Base-by-base conservation (phyloP, 2,888 invertebrate species). In the Xestoiulus laeticollis region DNA sequence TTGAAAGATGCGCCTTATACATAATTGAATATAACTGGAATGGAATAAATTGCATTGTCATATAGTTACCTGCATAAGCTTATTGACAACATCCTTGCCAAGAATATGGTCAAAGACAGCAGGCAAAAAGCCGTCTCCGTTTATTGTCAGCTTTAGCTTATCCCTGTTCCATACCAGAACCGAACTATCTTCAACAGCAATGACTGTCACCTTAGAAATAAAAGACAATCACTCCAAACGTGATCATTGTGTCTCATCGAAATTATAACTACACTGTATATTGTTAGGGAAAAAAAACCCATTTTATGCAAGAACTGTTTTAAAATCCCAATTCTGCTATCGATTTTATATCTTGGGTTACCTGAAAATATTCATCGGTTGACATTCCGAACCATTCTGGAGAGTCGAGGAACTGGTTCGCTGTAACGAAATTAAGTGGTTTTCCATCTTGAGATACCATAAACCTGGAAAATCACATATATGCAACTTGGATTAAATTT, bases 301-400 rank as follows among this genome's bases (percentile, higher is more conserved):
- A 68, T 22, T 8, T 59, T 68, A 10, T n/a, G 68, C 22, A 68
- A 8, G 68, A 22, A 22, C 68, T 8, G 68, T 22, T 22, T 68
- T 22, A 68, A n/a, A 26, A 22, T 6, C 26, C 22, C 22, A 68
- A 8, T 22, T 22, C 68, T n/a, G 22, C 1, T 68, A 68, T 68
- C 26, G 43, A 32, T 86, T 86, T 86, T 48, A n/a, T 16, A 48
- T 44, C 86, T 48, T 30, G 19, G 83, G 84, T 88, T 92, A 96
- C 96, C 94, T 96, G 96, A 92, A 96, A 96, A 92, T 94, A 96
- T 91, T 96, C 96, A 91, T 96, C 96, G 44, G 96, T 96, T 88
- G 96, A 96, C 85, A 96, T 96, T 89, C 96, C 96, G 92, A 96
- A 96, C 96, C 96, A 96, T 93, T 96, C 96, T 87, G 96, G 96